phyloP scores from a whole-genome alignment of 2,113 vertebrate genomes.

The Melanotaenia duboulayi region DNA sequence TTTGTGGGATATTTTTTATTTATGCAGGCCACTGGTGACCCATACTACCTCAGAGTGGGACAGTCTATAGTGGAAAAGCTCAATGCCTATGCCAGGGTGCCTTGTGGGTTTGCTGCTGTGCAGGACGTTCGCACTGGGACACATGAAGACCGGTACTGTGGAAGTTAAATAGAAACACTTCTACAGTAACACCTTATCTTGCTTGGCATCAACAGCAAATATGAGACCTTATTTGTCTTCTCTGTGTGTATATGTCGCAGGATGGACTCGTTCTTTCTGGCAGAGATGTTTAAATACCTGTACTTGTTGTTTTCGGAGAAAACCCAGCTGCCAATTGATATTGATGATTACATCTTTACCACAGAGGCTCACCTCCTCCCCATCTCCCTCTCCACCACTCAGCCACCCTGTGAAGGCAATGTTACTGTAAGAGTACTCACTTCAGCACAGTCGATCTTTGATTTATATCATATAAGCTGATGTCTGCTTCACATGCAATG shows the following conservation, averaged over 20 bases:
- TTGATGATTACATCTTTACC: constrained; percentile 97
- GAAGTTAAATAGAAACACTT: background rate
- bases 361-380: constrained; percentile 97
- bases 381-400: constrained; percentile 92
- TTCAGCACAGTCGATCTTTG: background rate
- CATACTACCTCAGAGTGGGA: constrained; percentile 97
- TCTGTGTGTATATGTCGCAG: constrained; percentile 66
- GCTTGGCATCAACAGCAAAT: background rate
- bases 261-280: constrained; percentile 99
- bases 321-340: constrained; percentile 93
- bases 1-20: too few relatives aligned
- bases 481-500: background rate
- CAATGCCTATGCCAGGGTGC: constrained; percentile 95
- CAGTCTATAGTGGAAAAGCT: constrained; percentile 98
- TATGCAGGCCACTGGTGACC: constrained; percentile 93
- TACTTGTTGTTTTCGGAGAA: constrained; percentile 96
- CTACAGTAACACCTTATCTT: background rate
- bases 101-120: constrained; percentile 98
- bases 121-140: constrained; percentile 98
- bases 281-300: constrained; percentile 99
- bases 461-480: background rate
- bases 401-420: constrained; percentile 73
- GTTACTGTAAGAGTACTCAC: constrained; percentile 67
- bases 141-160: constrained; percentile 93
- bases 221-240: background rate